Evolutionary conservation across 2,113 vertebrate species (phyloP).

Genomic region (Microcebus tavaratra): DNA sequence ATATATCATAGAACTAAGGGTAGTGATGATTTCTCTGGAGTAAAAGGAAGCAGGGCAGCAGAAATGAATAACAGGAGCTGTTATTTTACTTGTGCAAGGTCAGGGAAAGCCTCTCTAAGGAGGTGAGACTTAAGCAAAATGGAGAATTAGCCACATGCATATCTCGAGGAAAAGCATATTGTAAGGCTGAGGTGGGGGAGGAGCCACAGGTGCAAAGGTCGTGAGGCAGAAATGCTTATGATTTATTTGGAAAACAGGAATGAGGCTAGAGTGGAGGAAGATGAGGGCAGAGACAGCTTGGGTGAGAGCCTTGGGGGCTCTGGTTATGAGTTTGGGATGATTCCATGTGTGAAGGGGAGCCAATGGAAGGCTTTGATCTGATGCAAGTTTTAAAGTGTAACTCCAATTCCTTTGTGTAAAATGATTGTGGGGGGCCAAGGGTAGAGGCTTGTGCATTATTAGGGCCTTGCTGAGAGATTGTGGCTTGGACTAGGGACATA

Average conservation of each 20-base stretch:
- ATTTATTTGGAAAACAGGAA: background rate
- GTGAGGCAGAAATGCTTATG: background rate
- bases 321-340: background rate
- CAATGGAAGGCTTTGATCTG: background rate
- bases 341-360: background rate
- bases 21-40: background rate
- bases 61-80: background rate
- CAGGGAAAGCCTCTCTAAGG: background rate
- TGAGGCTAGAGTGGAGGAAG: background rate
- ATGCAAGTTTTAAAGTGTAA: background rate
- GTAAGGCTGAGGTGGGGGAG: background rate
- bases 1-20: background rate
- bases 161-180: background rate
- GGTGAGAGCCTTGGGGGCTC: too few relatives aligned
- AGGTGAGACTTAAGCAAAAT: background rate
- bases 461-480: background rate
- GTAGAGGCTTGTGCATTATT: background rate
- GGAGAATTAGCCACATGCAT: background rate
- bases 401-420: background rate
- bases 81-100: background rate
- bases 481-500: background rate
- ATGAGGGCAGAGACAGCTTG: background rate
- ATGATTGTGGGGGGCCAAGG: background rate
- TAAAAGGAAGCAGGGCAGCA: background rate
- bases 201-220: background rate